Evolutionary conservation across 2,888 invertebrate species (phyloP).

Genomic region (Coelopa pilipes): DNA sequence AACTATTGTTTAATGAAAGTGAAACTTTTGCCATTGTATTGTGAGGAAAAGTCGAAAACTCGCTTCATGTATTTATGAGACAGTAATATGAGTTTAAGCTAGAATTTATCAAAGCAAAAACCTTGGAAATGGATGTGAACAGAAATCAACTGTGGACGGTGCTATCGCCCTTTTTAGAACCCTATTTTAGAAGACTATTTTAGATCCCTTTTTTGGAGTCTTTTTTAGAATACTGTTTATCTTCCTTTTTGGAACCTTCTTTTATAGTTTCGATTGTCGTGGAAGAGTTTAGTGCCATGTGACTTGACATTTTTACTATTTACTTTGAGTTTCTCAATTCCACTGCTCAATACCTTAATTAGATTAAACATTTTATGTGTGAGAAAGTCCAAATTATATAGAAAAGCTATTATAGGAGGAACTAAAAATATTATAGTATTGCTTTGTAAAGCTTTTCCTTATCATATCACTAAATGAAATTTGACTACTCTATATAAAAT

Average conservation of each 20-base stretch:
- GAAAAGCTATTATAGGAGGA: background rate
- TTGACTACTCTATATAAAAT: background rate
- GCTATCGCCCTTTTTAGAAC: background rate
- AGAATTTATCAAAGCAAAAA: too few relatives aligned
- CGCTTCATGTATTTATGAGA: too few relatives aligned
- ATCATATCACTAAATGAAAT: constrained; percentile 24
- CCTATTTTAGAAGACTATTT: background rate
- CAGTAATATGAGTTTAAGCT: too few relatives aligned
- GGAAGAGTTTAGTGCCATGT: background rate
- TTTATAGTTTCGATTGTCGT: background rate
- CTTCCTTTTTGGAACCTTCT: background rate
- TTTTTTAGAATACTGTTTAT: background rate
- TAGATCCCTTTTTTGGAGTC: background rate
- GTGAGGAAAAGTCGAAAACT: too few relatives aligned
- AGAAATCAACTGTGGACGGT: too few relatives aligned
- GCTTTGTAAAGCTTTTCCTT: constrained; percentile 2
- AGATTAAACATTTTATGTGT: background rate
- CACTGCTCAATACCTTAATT: background rate
- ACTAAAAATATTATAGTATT: background rate
- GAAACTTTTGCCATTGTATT: too few relatives aligned
- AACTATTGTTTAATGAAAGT: too few relatives aligned
- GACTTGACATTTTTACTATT: background rate
- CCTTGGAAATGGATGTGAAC: too few relatives aligned
- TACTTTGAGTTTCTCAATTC: background rate
- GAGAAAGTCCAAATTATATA: background rate